Percentiles rank a stretch among this genome's conserved stretches.
Evolutionary conservation across 2,113 vertebrate species (phyloP).

Genomic region (Gnathochromis pfefferi): DNA sequence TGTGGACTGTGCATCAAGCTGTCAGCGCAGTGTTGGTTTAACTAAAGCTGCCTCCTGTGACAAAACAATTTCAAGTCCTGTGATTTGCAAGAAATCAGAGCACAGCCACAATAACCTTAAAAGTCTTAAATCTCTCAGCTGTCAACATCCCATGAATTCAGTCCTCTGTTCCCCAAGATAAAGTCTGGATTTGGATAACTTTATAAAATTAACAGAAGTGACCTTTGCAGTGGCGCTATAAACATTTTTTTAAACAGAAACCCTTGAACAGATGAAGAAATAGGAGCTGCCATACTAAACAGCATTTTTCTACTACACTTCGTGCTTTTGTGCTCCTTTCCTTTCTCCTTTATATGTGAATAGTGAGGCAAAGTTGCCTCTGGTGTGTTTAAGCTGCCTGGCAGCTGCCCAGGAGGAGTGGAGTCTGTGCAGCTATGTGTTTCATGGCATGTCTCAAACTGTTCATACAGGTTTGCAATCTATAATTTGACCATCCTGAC

Average conservation of each 20-base stretch:
- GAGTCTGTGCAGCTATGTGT: neutral
- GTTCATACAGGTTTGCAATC: neutral
- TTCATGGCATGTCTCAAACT: neutral
- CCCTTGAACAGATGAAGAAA: neutral
- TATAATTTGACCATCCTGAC: neutral
- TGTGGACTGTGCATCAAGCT: neutral
- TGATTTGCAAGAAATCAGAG: neutral
- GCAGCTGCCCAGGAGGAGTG: neutral
- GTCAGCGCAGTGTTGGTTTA: neutral
- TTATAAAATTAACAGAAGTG: neutral
- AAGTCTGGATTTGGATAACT: neutral
- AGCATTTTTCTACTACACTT: neutral
- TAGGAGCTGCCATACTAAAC: neutral
- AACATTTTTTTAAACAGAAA: neutral
- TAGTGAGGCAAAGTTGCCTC: neutral
- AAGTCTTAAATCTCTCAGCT: neutral
- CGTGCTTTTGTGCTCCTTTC: neutral
- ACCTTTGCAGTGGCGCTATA: neutral
- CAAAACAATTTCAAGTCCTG: neutral
- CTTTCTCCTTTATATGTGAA: neutral
- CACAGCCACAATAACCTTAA: neutral
- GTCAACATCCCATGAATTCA: neutral
- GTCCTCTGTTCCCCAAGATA: neutral
- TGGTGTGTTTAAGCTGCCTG: neutral
- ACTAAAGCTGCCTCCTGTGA: neutral